Base-by-base conservation (phyloP, 1,140 invertebrate genomes). In the Drosophila prosaltans region DNA sequence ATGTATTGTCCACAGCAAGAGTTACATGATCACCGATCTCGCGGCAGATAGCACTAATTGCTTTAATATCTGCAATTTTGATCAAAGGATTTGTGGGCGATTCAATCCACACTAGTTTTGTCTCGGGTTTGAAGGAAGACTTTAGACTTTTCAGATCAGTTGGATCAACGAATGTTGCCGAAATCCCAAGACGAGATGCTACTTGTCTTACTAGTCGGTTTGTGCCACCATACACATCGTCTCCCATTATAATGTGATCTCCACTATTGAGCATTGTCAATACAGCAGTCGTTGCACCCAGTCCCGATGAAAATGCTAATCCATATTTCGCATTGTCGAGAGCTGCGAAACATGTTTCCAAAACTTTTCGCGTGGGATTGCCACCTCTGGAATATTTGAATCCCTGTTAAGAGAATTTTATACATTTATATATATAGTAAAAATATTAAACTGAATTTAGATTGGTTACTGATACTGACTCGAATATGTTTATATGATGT, bases 101-200 rank as follows among this genome's bases (percentile, higher is more conserved):
- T 93, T 99, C 99, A 60, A 99, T 93, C 98, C 98, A 99, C 24
- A 99, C 94, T 93, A 99, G 94, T 97, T 97, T 98, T 3, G 98
- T 99, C 73, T 97, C 98, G 2, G 95, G 93, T 92, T 95, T 95
- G 21, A 99, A 93, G 3, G 95, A 94, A 32, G 95, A 94, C 70
- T 95, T 93, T 10, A 99, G 81, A 72, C 95, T 94, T 45, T 95
- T 93, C 8, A 94, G 65, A 78, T 97, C 93, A 6, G 95, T 95
- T 60, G 96, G 94, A 93, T 99, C 97, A n/a, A 97, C 95, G 93
- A 98, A 97, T 1, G 95, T 94, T 16, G 94, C 93, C 78, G 95
- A 92, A 8, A 99, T 94, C 11, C 96, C 96, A 73, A 96, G 93
- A 74, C 95, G 95, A 0, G 93, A 73, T 3, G 95, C 94, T 24